These are phyloP conservation scores for Ophioninae sp. DNA, from an alignment of 2,888 invertebrate genomes.

Conservation along the genomic window DNA sequence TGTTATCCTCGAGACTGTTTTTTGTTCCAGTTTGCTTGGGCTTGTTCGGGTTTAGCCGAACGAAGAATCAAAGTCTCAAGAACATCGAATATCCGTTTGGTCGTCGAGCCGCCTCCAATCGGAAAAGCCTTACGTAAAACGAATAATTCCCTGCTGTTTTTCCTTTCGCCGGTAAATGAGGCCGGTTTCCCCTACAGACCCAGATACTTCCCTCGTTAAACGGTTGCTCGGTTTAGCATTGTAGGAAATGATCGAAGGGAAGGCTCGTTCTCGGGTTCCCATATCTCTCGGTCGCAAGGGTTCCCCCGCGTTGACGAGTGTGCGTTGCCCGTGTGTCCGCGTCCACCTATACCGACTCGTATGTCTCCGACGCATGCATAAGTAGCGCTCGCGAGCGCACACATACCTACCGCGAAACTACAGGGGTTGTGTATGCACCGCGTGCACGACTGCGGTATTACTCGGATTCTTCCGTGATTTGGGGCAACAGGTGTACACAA, in stretches of 20 bases:
- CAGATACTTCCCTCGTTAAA: slow-evolving; percentile 26
- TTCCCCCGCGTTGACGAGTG: neutral
- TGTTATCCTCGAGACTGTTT: no score
- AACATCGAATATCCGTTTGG: no score
- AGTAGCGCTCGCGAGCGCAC: slow-evolving; percentile 12
- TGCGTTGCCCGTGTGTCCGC: no score
- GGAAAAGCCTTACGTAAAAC: neutral
- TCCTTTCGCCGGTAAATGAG: slow-evolving; percentile 18
- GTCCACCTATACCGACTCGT: no score
- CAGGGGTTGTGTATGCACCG: slow-evolving; percentile 41
- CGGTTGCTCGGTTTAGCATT: neutral
- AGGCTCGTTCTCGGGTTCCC: slow-evolving; percentile 1
- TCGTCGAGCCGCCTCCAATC: neutral
- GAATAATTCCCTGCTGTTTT: neutral
- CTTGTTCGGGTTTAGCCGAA: no score
- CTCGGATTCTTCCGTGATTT: slow-evolving; percentile 71
- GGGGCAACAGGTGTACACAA: slow-evolving; percentile 79
- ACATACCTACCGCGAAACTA: slow-evolving; percentile 31
- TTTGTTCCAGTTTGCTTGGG: no score
- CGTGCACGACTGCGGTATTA: slow-evolving; percentile 47
- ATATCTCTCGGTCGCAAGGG: slow-evolving; percentile 34
- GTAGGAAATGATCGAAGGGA: slow-evolving; percentile 35
- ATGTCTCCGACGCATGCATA: neutral
- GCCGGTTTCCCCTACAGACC: slow-evolving; percentile 28
- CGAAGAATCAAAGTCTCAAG: no score